phyloP scores from a whole-genome alignment of 2,113 vertebrate species.

The Seriola quinqueradiata region DNA sequence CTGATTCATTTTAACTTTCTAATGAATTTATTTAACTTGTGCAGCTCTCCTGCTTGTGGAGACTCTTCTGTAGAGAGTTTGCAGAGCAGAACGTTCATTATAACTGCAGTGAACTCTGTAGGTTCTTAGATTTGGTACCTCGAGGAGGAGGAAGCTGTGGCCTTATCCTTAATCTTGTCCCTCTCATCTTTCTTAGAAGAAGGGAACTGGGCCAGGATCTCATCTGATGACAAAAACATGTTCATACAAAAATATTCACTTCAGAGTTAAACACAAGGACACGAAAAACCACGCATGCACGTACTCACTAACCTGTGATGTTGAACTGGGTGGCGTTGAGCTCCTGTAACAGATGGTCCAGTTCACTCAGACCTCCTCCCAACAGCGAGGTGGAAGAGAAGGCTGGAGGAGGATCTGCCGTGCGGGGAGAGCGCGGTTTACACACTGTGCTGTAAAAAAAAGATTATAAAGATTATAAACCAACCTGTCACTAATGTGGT shows the following conservation, averaged over 20 bases:
- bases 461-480: not conserved
- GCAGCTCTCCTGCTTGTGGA: not conserved
- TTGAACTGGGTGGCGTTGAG: slow-evolving; percentile 96
- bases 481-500: not conserved
- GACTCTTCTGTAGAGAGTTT: not conserved
- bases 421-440: slow-evolving; percentile 88
- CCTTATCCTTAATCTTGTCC: slow-evolving; percentile 83
- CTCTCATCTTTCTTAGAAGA: slow-evolving; percentile 84
- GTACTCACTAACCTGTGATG: slow-evolving; percentile 88
- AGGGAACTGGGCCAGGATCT: slow-evolving; percentile 95
- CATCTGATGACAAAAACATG: slow-evolving; percentile 83
- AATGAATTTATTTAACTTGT: not conserved
- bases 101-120: not conserved
- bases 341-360: slow-evolving; percentile 93
- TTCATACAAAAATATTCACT: not conserved
- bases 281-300: not conserved
- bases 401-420: slow-evolving; percentile 75
- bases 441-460: slow-evolving; percentile 87
- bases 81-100: not conserved
- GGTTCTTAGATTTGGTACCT: slow-evolving; percentile 54
- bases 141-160: slow-evolving; percentile 63
- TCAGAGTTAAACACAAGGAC: not conserved
- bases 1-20: no score
- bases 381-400: slow-evolving; percentile 89
- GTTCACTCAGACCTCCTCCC: slow-evolving; percentile 91